Base-by-base conservation (phyloP, 2,888 invertebrate genomes). In the Drosophila cognata region DNA sequence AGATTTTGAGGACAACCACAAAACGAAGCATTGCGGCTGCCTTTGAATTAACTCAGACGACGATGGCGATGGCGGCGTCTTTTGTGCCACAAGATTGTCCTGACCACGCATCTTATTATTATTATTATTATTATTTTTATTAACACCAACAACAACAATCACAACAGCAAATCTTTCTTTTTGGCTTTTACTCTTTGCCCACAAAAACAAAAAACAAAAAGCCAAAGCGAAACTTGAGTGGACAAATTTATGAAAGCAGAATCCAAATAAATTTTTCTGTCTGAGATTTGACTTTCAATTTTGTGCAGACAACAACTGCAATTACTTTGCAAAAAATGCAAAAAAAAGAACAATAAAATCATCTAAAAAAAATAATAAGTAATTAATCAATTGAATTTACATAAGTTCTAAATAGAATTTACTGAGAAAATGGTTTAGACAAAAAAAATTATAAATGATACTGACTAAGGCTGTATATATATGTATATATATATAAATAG, bases 21-120 rank as follows among this genome's bases (percentile, higher is more conserved):
- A 79, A 73, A 82, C 61, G 79, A 74, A 65, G 62, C 65, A 46
- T 74, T 79, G 79, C 48, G 78, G 74, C 65, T 69, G 82, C 65
- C 82, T 59, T 74, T 82, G 82, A 79, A 79, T 79, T 65, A 82
- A 78, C 64, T 67, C 41, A 48, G 67, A 38, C 38, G 38, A 21
- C 57, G 36, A 16, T 33, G 33, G 33, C 25, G 46, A 55, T 33
- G 53, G 36, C 33, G 25, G 53, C 53, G 21, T 46, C 38, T 57
- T 65, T 68, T 38, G 55, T 53, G 65, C 16, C 66, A 56, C 41
- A 50, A 71, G 43, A 62, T 68, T 77, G 74, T 79, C 81, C 80
- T 75, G 82, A 64, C 75, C 79, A 74, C 74, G 81, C 84, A 80
- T 80, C 61, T 77, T 77, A 72, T 80, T 78, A 70, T 69, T 55